phyloP scores from a whole-genome alignment of 2,797 vertebrate genomes.

The Austrolebias charrua region DNA sequence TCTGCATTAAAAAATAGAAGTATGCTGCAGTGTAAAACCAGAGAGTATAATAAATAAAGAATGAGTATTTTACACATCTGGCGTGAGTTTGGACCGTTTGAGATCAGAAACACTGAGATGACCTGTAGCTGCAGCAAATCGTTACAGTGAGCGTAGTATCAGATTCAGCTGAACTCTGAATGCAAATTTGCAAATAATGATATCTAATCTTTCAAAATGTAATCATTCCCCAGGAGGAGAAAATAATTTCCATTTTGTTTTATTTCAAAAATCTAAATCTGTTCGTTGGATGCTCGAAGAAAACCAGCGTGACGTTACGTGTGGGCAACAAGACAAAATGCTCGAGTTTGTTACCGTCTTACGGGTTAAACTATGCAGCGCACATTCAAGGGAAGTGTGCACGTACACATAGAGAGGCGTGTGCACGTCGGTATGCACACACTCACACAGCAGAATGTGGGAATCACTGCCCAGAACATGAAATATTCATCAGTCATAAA shows the following conservation, averaged over 20 bases:
- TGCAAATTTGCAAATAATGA: background rate
- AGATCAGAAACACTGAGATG: too few species aligned
- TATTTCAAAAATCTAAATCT: background rate
- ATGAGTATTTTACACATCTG: too few species aligned
- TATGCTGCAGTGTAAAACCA: too few species aligned
- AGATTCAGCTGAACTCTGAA: background rate
- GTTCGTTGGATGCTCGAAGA: background rate
- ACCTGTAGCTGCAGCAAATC: background rate
- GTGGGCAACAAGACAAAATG: background rate
- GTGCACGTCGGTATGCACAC: conserved; percentile 25
- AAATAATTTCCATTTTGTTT: background rate
- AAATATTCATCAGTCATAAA: conserved; percentile 96
- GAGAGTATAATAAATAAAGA: too few species aligned
- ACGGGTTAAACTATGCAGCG: conserved; percentile 49
- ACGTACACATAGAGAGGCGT: conserved; percentile 30
- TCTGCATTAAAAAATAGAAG: too few species aligned
- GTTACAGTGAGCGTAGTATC: background rate
- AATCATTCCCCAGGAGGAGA: too few species aligned
- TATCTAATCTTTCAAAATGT: background rate
- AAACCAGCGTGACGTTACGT: conserved; percentile 8
- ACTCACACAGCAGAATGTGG: conserved; percentile 69
- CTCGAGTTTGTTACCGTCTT: background rate
- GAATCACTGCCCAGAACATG: conserved; percentile 87
- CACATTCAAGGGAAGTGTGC: conserved; percentile 40
- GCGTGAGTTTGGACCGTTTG: too few species aligned